These are phyloP conservation scores for Charadrius vociferus DNA, from an alignment of 2,113 vertebrate genomes.

Conservation along the genomic window DNA sequence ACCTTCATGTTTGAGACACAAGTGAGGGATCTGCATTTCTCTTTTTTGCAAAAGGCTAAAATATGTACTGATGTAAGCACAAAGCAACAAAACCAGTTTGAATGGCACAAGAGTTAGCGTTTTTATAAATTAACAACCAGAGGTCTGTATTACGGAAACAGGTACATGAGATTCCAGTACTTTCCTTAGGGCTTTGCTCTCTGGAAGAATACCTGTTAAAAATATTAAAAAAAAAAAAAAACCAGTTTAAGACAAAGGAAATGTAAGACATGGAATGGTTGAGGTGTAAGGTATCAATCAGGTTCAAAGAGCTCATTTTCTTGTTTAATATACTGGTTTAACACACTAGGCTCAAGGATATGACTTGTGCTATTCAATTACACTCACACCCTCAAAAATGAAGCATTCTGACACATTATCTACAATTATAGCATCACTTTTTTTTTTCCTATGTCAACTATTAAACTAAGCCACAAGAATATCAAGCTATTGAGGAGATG, in stretches of 20 bases:
- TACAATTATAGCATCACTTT: background rate
- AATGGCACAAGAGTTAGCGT: constrained; percentile 73
- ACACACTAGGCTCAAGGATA: background rate
- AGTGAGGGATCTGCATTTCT: constrained; percentile 29
- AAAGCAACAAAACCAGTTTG: constrained; percentile 66
- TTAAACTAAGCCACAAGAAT: background rate
- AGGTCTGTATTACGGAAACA: constrained; percentile 65
- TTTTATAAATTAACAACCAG: constrained; percentile 76
- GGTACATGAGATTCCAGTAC: constrained; percentile 69
- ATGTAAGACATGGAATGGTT: background rate
- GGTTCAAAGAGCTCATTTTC: background rate
- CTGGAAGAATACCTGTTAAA: constrained; percentile 91
- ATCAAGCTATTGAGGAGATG: background rate
- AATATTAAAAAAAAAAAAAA: background rate
- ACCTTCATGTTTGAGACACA: constrained; percentile 52
- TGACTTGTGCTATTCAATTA: background rate
- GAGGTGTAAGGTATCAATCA: background rate
- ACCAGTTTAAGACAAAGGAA: background rate
- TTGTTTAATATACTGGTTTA: background rate
- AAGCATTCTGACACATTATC: background rate
- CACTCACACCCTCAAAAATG: background rate
- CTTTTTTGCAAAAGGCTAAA: constrained; percentile 57
- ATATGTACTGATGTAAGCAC: constrained; percentile 61
- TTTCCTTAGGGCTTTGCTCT: constrained; percentile 89
- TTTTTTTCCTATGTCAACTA: background rate